These are phyloP conservation scores for Macaria notata DNA, from an alignment of 2,888 invertebrate species.

Conservation along the genomic window DNA sequence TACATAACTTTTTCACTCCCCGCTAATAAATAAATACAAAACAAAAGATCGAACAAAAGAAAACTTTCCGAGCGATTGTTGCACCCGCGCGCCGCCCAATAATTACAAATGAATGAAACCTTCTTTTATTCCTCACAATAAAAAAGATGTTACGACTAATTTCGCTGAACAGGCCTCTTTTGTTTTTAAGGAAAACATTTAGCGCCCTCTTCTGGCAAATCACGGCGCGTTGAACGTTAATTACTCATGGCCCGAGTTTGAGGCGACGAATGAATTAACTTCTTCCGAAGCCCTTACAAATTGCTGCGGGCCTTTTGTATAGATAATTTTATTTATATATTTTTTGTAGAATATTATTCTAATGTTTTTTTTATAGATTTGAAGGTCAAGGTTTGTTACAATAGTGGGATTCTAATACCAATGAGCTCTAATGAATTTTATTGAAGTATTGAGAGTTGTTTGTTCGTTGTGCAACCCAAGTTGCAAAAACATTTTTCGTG, in stretches of 20 bases:
- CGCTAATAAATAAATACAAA: no score
- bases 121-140: conserved; percentile 4
- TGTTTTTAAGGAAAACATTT: conserved; percentile 13
- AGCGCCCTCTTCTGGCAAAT: conserved; percentile 16
- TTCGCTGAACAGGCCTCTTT: conserved; percentile 8
- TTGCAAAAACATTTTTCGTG: no score
- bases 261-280: conserved; percentile 17
- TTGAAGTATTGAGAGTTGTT: no score
- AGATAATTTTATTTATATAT: no score
- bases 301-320: neutral
- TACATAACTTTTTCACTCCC: no score
- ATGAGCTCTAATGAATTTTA: no score
- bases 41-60: no score
- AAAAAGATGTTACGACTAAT: conserved; percentile 12
- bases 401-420: no score
- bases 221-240: conserved; percentile 17
- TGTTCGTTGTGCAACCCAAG: no score
- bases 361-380: no score
- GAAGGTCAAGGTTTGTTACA: no score
- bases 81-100: neutral
- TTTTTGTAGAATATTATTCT: no score
- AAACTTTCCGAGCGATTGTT: neutral
- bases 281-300: conserved; percentile 8
- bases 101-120: conserved; percentile 2
- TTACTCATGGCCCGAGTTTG: conserved; percentile 13